Evolutionary conservation across 2,797 vertebrate genomes (phyloP), one percentile per base, ranked within the genome.

Genomic region (Geotria australis): DNA sequence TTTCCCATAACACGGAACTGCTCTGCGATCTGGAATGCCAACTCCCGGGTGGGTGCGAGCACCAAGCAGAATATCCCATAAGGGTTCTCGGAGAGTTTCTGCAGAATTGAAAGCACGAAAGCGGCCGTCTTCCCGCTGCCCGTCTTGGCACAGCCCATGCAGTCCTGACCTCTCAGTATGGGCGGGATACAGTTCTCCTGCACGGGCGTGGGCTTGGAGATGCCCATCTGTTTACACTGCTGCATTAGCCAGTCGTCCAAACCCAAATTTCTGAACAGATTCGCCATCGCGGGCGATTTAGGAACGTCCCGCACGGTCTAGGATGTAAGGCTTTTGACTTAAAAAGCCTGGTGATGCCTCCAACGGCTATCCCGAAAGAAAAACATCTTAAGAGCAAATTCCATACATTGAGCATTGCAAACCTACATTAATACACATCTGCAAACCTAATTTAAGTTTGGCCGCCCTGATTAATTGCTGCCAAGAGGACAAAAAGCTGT

Each of bases 61-160:
- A 91, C 86, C 15, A 94, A 64, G 67, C 85, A 94, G 73, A 81
- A 98, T 67, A 94, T 81, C 38, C 89, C 89, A 11, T 78, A 98
- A 1, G 88, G 86, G 9, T 98, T 86, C 65, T 91, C 77, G 1
- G 85, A 79, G 2, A 98, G 72, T 61, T 80, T 84, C 69, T 98
- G 88, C 60, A 95, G 67, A 60, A 93, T 76, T 0, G 89, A 85
- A 7, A 94, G 70, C 56, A 94, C 85, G 57, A 96, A 96, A 0
- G 85, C 85, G 1, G 86, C 85, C 0, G 89, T 94, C 65, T 95
- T 95, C 8, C 89, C 89, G 9, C 86, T 95, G 63, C 89, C 89
- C 0, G 88, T 96, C 67, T 93, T 80, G 12, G 89, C 84, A 58
- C 89, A 96, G 57, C 80, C 85, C 77, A 94, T 61, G 63, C 85